Base-by-base conservation (phyloP, 2,888 invertebrate genomes). In the Epistrophella euchroma region DNA sequence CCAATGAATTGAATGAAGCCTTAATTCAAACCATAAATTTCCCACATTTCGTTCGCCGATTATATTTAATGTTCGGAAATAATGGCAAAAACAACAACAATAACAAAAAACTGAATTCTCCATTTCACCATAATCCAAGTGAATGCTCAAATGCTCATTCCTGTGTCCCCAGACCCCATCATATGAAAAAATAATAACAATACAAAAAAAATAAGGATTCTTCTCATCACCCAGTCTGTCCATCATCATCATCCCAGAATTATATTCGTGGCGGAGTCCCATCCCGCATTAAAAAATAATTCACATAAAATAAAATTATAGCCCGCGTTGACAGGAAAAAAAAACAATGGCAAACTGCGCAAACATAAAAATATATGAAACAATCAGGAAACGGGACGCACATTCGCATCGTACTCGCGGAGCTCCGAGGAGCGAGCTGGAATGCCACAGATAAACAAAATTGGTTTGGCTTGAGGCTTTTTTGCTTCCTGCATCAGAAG, bases 301-400 rank as follows among this genome's bases (percentile, higher is more conserved):
- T 78, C 81, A 81, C 85, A 85, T 76, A 58, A 78, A 70, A 78
- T 71, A 78, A 82, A 86, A 86, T 86, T 82, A 86, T 82, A 78
- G 81, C 60, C 37, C 62, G 82, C 62, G 82, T 45, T 86, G 86
- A 82, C 82, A 86, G 82, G 35, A 77, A 84, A 80, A 84, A 80
- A 64, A 68, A 45, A 43, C 35, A 60, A 62, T 22, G 47, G 47
- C 45, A 47, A 64, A 45, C 35, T 60, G 60, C 60, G 60, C 60
- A 60, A 60, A 60, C 60, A 60, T 40, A 60, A 40, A 22, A 60
- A 37, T 13, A 45, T 15, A 80, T 47, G 62, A 73, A 86, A 73
- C 56, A 77, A 86, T 76, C 72, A 77, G 76, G 73, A 77, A 86
- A 77, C 47, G 68, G 76, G 62, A 79, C 60, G 70, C 79, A 78